Conservation (phyloP, 2,113 vertebrate species). For the Zootoca vivipara region DNA sequence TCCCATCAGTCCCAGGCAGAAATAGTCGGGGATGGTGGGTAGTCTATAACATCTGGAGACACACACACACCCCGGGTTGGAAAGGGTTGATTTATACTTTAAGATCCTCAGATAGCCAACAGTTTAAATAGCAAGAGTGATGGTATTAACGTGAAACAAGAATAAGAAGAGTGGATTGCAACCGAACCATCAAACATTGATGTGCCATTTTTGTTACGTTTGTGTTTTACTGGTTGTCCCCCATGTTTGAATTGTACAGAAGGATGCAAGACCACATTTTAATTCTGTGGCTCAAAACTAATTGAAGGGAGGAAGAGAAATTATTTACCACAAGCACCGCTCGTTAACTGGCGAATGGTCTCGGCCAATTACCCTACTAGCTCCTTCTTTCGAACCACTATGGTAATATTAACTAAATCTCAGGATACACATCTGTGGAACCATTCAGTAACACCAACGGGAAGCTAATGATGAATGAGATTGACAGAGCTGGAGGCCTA, state of each 20-base stretch:
- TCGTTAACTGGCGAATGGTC: not conserved
- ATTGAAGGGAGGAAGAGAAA: not conserved
- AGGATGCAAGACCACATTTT: not conserved
- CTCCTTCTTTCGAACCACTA: not conserved
- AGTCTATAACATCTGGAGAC: too few relatives aligned
- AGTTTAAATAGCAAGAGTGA: not conserved
- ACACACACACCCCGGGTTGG: too few relatives aligned
- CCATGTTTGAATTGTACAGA: not conserved
- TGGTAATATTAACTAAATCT: not conserved
- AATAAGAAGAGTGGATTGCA: not conserved
- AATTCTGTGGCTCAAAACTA: not conserved
- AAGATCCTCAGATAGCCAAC: not conserved
- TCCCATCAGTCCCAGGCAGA: too few relatives aligned
- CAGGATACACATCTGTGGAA: too few relatives aligned
- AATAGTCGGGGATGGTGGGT: too few relatives aligned
- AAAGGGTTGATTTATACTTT: too few relatives aligned
- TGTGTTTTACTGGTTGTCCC: not conserved
- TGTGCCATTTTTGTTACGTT: not conserved
- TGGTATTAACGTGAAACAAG: not conserved
- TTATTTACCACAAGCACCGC: not conserved
- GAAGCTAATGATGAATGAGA: not conserved
- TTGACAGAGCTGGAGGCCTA: conserved; percentile 59
- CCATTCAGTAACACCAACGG: not conserved
- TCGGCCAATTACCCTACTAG: not conserved
- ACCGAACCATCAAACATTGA: not conserved